A percentile compares a stretch with the other conserved stretches of the same genome.
phyloP scores from a whole-genome alignment of 2,888 invertebrate genomes.

The Hybos culiciformis region DNA sequence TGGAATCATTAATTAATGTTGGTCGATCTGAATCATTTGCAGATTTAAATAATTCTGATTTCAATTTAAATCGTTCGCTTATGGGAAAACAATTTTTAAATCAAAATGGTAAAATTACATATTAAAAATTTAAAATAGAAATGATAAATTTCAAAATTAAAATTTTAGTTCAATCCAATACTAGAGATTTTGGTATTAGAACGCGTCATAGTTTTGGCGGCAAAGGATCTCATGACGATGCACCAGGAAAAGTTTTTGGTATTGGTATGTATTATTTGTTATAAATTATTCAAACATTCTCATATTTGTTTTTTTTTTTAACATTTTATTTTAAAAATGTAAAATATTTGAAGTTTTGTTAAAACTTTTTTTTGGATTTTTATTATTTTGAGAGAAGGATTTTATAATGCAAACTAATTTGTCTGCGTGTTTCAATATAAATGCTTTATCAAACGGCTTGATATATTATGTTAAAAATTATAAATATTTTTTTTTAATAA shows the following conservation, averaged over 20 bases:
- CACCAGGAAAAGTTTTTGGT: slow-evolving; percentile 62
- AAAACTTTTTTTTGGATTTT: no score
- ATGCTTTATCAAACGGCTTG: no score
- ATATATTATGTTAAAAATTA: no score
- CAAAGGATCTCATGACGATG: slow-evolving; percentile 41
- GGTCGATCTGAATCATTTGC: slow-evolving; percentile 73
- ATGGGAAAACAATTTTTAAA: slow-evolving; percentile 19
- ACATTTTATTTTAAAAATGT: no score
- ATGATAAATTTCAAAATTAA: not conserved
- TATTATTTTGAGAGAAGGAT: no score
- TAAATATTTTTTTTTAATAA: no score
- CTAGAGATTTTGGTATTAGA: slow-evolving; percentile 26
- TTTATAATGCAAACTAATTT: no score
- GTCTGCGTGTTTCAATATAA: no score
- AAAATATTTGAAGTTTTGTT: no score
- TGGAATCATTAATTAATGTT: slow-evolving; percentile 60
- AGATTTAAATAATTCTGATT: slow-evolving; percentile 57
- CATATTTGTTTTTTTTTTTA: not conserved
- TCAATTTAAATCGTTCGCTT: slow-evolving; percentile 16
- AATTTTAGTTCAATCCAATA: slow-evolving; percentile 11
- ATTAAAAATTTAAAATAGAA: no score
- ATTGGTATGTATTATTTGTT: slow-evolving; percentile 62
- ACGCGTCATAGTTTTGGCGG: slow-evolving; percentile 45
- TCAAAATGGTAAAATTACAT: slow-evolving; percentile 24
- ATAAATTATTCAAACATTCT: no score